These are phyloP conservation scores for Parnassius glacialis DNA, from an alignment of 2,888 invertebrate genomes.

Conservation along the genomic window DNA sequence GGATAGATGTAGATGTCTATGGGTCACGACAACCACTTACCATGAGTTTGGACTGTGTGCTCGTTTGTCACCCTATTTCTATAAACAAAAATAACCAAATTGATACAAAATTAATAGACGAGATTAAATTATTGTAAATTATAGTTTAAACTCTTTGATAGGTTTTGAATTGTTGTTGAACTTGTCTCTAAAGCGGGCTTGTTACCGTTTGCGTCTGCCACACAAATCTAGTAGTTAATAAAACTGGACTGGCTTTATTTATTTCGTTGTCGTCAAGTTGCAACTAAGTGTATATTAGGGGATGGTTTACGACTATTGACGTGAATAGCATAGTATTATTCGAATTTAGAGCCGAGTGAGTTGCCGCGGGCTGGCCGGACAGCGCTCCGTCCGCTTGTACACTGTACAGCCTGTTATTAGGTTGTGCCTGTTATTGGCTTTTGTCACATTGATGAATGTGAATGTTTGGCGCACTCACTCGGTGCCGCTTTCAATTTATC, in stretches of 20 bases:
- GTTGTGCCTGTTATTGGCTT: constrained; percentile 13
- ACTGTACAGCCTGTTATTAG: constrained; percentile 16
- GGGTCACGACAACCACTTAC: too few species aligned
- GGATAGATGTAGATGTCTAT: too few species aligned
- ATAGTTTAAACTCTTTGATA: too few species aligned
- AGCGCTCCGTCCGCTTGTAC: background rate
- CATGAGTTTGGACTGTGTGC: too few species aligned
- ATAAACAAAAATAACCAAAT: too few species aligned
- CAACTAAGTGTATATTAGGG: constrained; percentile 16
- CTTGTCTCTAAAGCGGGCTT: background rate
- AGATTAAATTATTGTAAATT: too few species aligned
- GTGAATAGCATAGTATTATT: constrained; percentile 13
- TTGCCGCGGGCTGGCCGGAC: constrained; percentile 18
- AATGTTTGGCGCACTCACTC: background rate
- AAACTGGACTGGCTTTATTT: constrained; percentile 10
- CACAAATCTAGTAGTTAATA: background rate
- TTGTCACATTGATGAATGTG: constrained; percentile 17
- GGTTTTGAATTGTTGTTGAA: background rate
- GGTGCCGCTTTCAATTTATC: constrained; percentile 7
- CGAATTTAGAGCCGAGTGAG: constrained; percentile 12
- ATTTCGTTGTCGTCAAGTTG: constrained; percentile 10
- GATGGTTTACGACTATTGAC: constrained; percentile 12
- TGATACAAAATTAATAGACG: too few species aligned
- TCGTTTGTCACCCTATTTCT: too few species aligned
- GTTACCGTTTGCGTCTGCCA: background rate